Conservation (phyloP, 2,888 invertebrate species). For the Troilus luridus region DNA sequence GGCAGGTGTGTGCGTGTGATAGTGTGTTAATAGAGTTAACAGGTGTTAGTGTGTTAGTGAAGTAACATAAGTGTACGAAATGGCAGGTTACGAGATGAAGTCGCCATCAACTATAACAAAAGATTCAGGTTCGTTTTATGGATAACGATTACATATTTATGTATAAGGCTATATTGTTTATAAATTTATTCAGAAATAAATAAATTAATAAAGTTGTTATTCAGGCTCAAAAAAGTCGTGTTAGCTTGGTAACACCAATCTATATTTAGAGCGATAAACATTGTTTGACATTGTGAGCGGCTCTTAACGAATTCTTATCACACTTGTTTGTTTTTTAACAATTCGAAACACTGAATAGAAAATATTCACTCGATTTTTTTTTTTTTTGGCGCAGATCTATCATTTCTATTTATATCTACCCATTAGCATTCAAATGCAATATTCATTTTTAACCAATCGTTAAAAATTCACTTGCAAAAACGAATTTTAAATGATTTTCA, state of each 20-base stretch:
- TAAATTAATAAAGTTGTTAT: not conserved
- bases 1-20: not conserved
- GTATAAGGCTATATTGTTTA: not conserved
- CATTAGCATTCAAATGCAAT: too few species aligned
- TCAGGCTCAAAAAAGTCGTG: not conserved
- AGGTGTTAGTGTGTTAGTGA: not conserved
- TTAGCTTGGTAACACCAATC: not conserved
- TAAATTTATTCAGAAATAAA: not conserved
- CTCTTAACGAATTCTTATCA: not conserved
- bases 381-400: too few species aligned
- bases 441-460: too few species aligned
- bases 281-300: not conserved
- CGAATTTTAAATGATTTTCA: too few species aligned
- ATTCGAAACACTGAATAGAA: not conserved
- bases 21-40: not conserved
- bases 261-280: not conserved
- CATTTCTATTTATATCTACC: too few species aligned
- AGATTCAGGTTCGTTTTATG: not conserved
- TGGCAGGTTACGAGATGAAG: not conserved
- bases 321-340: not conserved
- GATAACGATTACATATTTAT: not conserved
- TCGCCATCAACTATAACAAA: too few species aligned
- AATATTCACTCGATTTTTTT: not conserved
- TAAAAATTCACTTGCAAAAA: too few species aligned
- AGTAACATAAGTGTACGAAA: not conserved